These are phyloP conservation scores for Drosophila pegasa DNA, from an alignment of 2,888 invertebrate species.

Conservation along the genomic window DNA sequence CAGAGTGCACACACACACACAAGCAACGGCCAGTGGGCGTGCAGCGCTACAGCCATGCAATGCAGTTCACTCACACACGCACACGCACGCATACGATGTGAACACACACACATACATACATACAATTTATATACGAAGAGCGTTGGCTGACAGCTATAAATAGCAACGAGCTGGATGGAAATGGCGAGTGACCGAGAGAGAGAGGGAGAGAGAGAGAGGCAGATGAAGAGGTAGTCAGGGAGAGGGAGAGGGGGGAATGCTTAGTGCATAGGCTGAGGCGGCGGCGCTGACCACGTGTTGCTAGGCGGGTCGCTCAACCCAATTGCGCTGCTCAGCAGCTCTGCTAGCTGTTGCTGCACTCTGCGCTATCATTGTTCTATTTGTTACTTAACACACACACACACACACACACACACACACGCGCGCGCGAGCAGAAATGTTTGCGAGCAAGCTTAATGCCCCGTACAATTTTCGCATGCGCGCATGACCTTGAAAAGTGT, in stretches of 20 bases:
- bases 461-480: conserved; percentile 44
- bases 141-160: conserved; percentile 48
- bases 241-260: conserved; percentile 12
- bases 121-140: not conserved
- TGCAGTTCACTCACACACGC: conserved; percentile 14
- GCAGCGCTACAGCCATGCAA: conserved; percentile 27
- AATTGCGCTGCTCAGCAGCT: conserved; percentile 9
- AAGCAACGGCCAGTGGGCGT: conserved; percentile 43
- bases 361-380: conserved; percentile 18
- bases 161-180: conserved; percentile 28
- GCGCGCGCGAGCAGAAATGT: not conserved
- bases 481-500: conserved; percentile 53
- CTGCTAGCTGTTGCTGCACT: conserved; percentile 24
- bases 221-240: conserved; percentile 2
- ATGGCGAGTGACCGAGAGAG: not conserved
- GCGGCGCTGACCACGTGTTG: conserved; percentile 67
- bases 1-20: conserved; percentile 17
- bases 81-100: not conserved
- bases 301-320: conserved; percentile 73
- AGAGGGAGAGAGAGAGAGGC: conserved; percentile 1
- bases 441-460: conserved; percentile 17
- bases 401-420: not conserved
- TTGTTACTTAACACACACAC: conserved; percentile 25
- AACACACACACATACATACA: not conserved
- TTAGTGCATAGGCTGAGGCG: conserved; percentile 29